Base-by-base conservation (phyloP, 2,888 invertebrate species). In the Trissonchulus latispiculum region DNA sequence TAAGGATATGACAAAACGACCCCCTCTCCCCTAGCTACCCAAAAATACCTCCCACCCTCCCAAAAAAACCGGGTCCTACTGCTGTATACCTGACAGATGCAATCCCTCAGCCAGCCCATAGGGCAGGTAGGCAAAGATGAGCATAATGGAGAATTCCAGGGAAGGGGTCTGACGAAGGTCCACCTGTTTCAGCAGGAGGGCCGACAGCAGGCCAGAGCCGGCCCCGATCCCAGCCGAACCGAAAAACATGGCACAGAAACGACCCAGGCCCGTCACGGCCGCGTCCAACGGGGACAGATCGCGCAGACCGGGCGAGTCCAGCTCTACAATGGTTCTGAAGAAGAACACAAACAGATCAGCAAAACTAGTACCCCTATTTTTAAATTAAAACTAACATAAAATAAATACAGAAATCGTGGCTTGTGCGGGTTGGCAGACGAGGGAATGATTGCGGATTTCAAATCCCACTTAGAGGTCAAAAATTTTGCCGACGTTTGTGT, bases 41-140 rank as follows among this genome's bases (percentile, higher is more conserved):
- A n/a, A n/a, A n/a, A n/a, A n/a, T n/a, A n/a, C n/a, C n/a, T n/a
- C n/a, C n/a, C n/a, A n/a, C n/a, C n/a, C n/a, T n/a, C n/a, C n/a
- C n/a, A n/a, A n/a, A n/a, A n/a, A n/a, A n/a, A n/a, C n/a, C n/a
- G n/a, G n/a, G n/a, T n/a, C n/a, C n/a, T n/a, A n/a, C n/a, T n/a
- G n/a, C n/a, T n/a, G n/a, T n/a, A n/a, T 84, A 90, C 92, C 95
- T 79, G 94, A 95, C 73, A 95, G 85, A 83, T 94, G 92, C 77
- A 95, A 90, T 36, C 96, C 96, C 86, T 99, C 99, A 61, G 99
- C 97, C 73, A 99, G 86, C 1, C 95, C 96, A 85, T 99, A 99
- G 0, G 99, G 99, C 8, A 94, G 92, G 85, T 99, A 99, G 1
- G 97, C 95, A 83, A 99, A 97, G 64, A 97, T 94, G 78, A 99